phyloP scores from a whole-genome alignment of 2,113 vertebrate genomes.

The Girardinichthys multiradiatus region DNA sequence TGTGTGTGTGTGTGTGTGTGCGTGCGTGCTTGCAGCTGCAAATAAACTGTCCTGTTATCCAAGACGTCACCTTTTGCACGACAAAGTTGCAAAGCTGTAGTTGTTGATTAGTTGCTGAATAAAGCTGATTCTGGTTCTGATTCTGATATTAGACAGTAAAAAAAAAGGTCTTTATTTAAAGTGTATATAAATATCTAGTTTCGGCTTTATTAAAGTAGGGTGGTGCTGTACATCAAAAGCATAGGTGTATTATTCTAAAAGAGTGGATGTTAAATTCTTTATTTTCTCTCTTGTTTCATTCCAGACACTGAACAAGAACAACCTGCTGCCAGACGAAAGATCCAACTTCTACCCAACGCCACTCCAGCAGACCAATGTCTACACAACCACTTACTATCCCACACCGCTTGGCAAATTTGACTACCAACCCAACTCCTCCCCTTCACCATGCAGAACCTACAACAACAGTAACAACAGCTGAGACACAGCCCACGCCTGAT shows the following conservation, averaged over 20 bases:
- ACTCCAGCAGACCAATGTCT: constrained; percentile 95
- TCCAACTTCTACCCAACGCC: constrained; percentile 91
- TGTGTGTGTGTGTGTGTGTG: too few species aligned
- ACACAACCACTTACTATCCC: constrained; percentile 98
- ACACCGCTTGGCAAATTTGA: constrained; percentile 92
- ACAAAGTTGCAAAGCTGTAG: too few species aligned
- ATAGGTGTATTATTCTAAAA: too few species aligned
- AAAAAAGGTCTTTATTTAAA: too few species aligned
- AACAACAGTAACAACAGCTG: constrained; percentile 96
- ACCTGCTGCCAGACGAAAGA: constrained; percentile 94
- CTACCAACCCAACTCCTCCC: constrained; percentile 93
- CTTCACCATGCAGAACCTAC: constrained; percentile 95
- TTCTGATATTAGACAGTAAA: too few species aligned
- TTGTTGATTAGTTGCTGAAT: too few species aligned
- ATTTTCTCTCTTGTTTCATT: neutral
- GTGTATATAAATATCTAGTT: too few species aligned
- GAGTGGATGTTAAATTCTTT: neutral
- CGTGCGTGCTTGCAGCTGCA: too few species aligned
- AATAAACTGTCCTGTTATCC: too few species aligned
- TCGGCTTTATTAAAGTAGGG: too few species aligned
- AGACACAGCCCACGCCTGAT: constrained; percentile 59
- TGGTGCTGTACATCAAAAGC: neutral
- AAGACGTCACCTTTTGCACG: too few species aligned
- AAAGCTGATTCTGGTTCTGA: too few species aligned
- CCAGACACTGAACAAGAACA: constrained; percentile 99